These are phyloP conservation scores for Acestrorhynchus altus DNA, from an alignment of 2,797 vertebrate genomes.

Conservation along the genomic window DNA sequence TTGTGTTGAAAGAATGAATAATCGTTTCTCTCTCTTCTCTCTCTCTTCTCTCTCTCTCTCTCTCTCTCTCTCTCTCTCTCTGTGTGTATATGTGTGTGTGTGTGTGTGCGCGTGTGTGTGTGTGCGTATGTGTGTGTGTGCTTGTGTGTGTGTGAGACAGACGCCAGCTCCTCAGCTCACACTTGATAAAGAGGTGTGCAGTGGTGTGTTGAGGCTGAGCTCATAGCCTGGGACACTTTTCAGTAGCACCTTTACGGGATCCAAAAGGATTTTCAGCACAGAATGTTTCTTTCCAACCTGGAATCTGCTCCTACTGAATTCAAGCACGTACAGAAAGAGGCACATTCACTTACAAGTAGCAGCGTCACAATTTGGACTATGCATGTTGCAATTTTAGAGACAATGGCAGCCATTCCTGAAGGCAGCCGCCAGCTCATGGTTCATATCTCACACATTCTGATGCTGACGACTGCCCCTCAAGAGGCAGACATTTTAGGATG, in stretches of 20 bases:
- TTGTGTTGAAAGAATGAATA: conserved; percentile 56
- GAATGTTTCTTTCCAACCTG: background rate
- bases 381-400: background rate
- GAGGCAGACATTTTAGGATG: conserved; percentile 45
- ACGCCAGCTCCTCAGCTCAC: conserved; percentile 54
- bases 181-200: conserved; percentile 57
- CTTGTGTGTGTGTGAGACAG: conserved; percentile 46
- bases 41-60: too few relatives aligned
- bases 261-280: conserved; percentile 12
- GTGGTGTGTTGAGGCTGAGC: conserved; percentile 26
- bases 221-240: conserved; percentile 6
- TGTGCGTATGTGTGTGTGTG: too few relatives aligned
- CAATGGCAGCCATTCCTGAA: conserved; percentile 16
- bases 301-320: background rate
- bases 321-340: background rate
- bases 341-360: background rate
- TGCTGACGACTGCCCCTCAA: conserved; percentile 41
- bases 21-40: too few relatives aligned
- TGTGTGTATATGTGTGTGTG: too few relatives aligned
- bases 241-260: conserved; percentile 34
- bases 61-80: too few relatives aligned
- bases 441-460: conserved; percentile 34
- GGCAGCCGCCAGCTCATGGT: background rate
- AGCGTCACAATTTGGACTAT: background rate
- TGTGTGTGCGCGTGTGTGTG: too few relatives aligned